phyloP scores from a whole-genome alignment of 2,113 vertebrate genomes.

The Nansenia antarctica region DNA sequence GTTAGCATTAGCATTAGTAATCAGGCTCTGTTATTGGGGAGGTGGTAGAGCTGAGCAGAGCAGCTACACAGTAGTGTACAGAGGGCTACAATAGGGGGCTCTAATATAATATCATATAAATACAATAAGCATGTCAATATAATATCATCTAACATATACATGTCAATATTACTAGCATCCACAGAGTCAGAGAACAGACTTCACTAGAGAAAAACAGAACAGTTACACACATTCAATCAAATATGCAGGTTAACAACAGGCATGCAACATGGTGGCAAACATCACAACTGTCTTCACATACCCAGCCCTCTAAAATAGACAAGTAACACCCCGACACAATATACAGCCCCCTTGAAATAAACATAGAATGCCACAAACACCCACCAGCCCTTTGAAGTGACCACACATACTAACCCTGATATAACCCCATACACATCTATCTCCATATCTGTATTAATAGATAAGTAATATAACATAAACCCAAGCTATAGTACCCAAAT shows the following conservation, averaged over 20 bases:
- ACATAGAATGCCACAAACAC: not conserved
- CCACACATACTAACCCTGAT: not conserved
- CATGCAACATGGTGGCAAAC: not conserved
- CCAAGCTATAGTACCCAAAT: not conserved
- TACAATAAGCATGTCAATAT: not conserved
- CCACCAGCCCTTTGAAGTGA: not conserved
- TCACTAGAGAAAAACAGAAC: constrained; percentile 1
- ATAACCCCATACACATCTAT: not conserved
- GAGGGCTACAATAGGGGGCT: not conserved
- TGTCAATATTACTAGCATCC: not conserved
- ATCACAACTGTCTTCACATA: not conserved
- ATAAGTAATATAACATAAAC: not conserved
- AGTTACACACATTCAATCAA: not conserved
- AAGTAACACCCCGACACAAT: not conserved
- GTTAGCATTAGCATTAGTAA: not conserved
- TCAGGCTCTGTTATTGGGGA: not conserved
- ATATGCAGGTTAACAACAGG: not conserved
- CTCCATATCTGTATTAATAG: not conserved
- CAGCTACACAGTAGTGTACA: not conserved
- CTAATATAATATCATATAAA: not conserved
- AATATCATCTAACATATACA: too few relatives aligned
- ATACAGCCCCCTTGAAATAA: not conserved
- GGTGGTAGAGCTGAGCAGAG: too few relatives aligned
- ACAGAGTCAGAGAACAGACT: constrained; percentile 1
- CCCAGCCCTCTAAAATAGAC: not conserved